Evolutionary conservation across 1,140 invertebrate species (phyloP).

Genomic region (Drosophila punjabiensis): DNA sequence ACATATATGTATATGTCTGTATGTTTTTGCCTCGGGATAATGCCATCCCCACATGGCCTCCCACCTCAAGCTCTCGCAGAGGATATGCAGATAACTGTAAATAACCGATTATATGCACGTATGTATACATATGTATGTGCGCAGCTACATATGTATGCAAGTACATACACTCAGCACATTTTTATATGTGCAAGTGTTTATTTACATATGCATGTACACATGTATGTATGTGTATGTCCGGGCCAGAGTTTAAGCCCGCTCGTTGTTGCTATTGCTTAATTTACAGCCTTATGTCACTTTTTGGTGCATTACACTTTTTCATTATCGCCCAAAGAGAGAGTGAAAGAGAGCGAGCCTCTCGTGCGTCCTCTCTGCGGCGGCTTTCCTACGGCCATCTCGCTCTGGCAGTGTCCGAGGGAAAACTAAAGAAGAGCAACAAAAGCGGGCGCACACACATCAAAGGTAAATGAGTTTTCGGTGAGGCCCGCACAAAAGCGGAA

Average conservation of each 20-base stretch:
- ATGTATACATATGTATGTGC: slow-evolving; percentile 5
- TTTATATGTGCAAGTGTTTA: slow-evolving; percentile 33
- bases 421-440: slow-evolving; percentile 30
- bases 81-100: slow-evolving; percentile 81
- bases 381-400: slow-evolving; percentile 37
- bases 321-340: slow-evolving; percentile 63
- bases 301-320: slow-evolving; percentile 83
- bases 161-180: slow-evolving; percentile 6
- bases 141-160: slow-evolving; percentile 19
- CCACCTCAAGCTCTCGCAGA: slow-evolving; percentile 28
- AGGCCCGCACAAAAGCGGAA: slow-evolving; percentile 79
- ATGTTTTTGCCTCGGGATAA: slow-evolving; percentile 29
- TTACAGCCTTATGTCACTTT: slow-evolving; percentile 83
- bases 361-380: slow-evolving; percentile 11
- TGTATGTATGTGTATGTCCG: slow-evolving; percentile 23
- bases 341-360: slow-evolving; percentile 7
- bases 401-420: slow-evolving; percentile 35
- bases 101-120: slow-evolving; percentile 53
- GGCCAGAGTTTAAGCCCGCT: slow-evolving; percentile 54
- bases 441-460: slow-evolving; percentile 70
- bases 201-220: slow-evolving; percentile 8
- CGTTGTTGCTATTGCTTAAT: slow-evolving; percentile 75
- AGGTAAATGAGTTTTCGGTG: slow-evolving; percentile 85
- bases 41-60: background rate
- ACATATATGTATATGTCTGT: background rate